These are phyloP conservation scores for Fratercula arctica DNA, from an alignment of 2,797 vertebrate genomes.

Conservation along the genomic window DNA sequence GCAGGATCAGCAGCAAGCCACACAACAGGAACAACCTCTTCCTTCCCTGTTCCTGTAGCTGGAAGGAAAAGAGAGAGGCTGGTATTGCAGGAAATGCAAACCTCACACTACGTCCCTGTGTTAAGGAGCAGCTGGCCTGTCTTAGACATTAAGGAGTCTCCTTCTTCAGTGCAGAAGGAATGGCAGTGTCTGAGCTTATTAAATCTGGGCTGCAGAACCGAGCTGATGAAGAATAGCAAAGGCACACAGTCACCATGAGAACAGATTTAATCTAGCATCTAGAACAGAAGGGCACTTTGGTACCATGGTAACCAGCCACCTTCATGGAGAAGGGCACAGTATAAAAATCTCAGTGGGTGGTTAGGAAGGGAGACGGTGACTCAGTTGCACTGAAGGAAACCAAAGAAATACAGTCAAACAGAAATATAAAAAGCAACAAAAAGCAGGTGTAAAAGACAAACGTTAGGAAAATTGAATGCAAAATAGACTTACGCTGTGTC, in stretches of 20 bases:
- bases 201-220: background rate
- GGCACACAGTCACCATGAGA: conserved; percentile 63
- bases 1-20: background rate
- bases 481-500: conserved; percentile 28
- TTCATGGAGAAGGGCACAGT: conserved; percentile 19
- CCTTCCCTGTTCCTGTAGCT: background rate
- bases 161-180: background rate
- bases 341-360: conserved; percentile 38
- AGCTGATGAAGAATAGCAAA: conserved; percentile 20
- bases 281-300: conserved; percentile 58
- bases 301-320: conserved; percentile 68
- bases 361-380: conserved; percentile 26
- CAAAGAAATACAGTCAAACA: background rate
- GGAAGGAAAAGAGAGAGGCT: conserved; percentile 18
- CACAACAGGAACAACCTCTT: conserved; percentile 26
- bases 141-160: background rate
- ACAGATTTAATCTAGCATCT: conserved; percentile 49
- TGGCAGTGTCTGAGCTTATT: background rate
- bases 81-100: conserved; percentile 38
- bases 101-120: background rate
- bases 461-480: background rate
- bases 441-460: background rate
- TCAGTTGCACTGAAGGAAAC: background rate
- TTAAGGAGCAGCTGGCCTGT: background rate
- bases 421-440: background rate